A percentile compares a stretch with the other conserved stretches of the same genome.
Conservation (phyloP, 2,888 invertebrate species). For the Diaprepes abbreviatus region DNA sequence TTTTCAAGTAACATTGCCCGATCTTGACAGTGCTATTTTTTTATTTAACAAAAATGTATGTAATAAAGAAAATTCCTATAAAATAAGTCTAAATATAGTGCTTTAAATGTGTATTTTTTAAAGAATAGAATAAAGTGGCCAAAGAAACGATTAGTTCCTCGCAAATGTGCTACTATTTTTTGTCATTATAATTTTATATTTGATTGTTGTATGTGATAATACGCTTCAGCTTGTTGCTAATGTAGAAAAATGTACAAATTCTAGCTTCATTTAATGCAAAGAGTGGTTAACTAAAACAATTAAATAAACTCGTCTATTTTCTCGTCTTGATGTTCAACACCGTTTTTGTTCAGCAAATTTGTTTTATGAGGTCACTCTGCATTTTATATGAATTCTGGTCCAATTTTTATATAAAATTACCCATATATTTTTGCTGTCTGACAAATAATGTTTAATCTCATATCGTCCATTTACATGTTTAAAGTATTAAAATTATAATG, state of each 20-base stretch:
- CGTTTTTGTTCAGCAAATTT: no score
- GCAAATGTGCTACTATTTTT: neutral
- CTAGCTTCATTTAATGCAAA: no score
- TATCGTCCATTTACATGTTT: neutral
- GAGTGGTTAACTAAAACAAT: no score
- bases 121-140: neutral
- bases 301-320: no score
- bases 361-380: no score
- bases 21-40: no score
- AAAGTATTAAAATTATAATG: neutral
- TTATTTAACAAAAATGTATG: no score
- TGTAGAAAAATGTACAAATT: no score
- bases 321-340: no score
- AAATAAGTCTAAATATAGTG: no score
- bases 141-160: neutral
- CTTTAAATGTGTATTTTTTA: neutral
- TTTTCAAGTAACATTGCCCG: no score
- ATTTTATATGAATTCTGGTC: neutral
- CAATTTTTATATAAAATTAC: neutral
- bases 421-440: constrained; percentile 14
- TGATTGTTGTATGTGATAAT: neutral
- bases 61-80: no score
- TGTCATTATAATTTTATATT: constrained; percentile 4
- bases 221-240: neutral
- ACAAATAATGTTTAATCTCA: constrained; percentile 33